Percentiles rank a stretch among this genome's conserved stretches.
phyloP scores from a whole-genome alignment of 2,888 invertebrate genomes.

The Dryocosmus kuriphilus region DNA sequence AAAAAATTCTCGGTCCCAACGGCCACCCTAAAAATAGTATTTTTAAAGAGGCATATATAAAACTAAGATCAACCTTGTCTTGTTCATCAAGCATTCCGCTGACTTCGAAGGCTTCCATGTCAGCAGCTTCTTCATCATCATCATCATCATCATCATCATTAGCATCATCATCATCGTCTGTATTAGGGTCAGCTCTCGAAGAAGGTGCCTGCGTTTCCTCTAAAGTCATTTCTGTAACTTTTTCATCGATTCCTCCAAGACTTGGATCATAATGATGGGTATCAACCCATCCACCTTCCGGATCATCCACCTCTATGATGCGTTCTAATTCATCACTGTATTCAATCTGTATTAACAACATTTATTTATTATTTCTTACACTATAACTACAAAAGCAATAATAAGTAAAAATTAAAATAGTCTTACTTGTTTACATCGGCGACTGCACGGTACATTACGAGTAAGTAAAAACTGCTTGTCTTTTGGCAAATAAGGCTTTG shows the following conservation, averaged over 20 bases:
- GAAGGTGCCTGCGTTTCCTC: slow-evolving; percentile 80
- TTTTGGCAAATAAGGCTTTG: slow-evolving; percentile 92
- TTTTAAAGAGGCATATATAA: background rate
- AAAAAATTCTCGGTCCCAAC: too few species aligned
- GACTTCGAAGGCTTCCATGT: slow-evolving; percentile 99
- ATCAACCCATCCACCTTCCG: slow-evolving; percentile 98
- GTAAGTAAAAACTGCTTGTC: slow-evolving; percentile 99
- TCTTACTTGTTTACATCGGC: slow-evolving; percentile 93
- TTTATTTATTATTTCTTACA: background rate
- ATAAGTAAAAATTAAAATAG: background rate
- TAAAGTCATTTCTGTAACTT: slow-evolving; percentile 91
- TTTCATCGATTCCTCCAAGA: slow-evolving; percentile 85
- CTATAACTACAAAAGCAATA: background rate
- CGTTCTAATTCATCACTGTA: slow-evolving; percentile 94
- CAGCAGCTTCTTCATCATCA: slow-evolving; percentile 95
- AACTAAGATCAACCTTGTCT: slow-evolving; percentile 83
- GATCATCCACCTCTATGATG: slow-evolving; percentile 92
- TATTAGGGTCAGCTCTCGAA: slow-evolving; percentile 77
- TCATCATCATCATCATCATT: slow-evolving; percentile 93
- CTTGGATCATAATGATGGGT: slow-evolving; percentile 93
- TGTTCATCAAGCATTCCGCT: slow-evolving; percentile 96
- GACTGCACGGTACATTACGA: slow-evolving; percentile 96
- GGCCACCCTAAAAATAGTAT: too few species aligned
- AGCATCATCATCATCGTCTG: slow-evolving; percentile 85
- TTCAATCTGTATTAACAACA: slow-evolving; percentile 84